Base-by-base conservation (phyloP, 2,888 invertebrate species). In the Lasioglossum villosulum region DNA sequence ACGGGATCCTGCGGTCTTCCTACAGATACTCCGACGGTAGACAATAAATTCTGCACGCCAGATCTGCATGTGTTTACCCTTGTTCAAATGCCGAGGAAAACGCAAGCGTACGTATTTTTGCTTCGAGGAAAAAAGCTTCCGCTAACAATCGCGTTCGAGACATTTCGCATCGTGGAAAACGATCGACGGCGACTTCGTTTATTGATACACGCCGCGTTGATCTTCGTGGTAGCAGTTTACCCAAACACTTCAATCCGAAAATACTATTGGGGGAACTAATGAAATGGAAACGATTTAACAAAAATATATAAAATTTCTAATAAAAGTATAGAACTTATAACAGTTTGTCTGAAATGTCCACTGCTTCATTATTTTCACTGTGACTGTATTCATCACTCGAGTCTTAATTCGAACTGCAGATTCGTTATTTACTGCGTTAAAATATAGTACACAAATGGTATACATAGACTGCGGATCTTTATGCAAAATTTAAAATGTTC, bases 111-210 rank as follows among this genome's bases (percentile, higher is more conserved):
- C 56, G 72, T 79, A 63, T 79, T 79, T 80, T 80, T 80, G 63
- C 75, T 59, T 82, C 80, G 82, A 87, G 87, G 80, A 76, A 83
- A 86, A 80, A 87, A 80, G 87, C 86, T 83, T 86, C 78, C 66
- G 34, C 80, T 83, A 75, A 80, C 72, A 77, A 80, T 82, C 83
- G 78, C 77, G 72, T 56, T 82, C 78, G 14, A 83, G 74, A 80
- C 56, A 63, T 82, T 75, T 81, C 63, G 79, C 52, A 12, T 56
- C 76, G 83, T 56, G 75, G 14, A 37, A 76, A 80, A 75, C 75
- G 39, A 71, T 82, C 74, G 75, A 75, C 76, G 34, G 74, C 30
- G 1, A 2, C 42, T 45, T 45, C 6, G 4, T 4, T n/a, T 19
- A 10, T 70, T 30, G 30, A 30, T 34, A 23, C 30, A 30, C 45